A percentile compares a stretch with the other conserved stretches of the same genome.
Conservation (phyloP, 2,888 invertebrate genomes). For the Leptinotarsa peninsularis region DNA sequence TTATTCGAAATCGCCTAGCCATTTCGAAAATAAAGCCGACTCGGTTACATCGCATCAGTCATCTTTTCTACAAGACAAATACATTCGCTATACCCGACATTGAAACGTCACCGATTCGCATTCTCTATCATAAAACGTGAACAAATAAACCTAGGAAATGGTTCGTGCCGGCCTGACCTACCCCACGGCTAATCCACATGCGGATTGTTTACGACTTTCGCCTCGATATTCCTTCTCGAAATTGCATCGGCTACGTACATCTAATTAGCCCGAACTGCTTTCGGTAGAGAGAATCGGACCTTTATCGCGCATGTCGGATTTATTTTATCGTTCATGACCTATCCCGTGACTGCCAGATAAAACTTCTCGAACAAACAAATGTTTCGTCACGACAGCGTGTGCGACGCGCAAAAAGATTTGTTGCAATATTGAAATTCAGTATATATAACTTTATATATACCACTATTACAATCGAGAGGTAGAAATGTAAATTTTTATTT, state of each 20-base stretch:
- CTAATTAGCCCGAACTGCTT: neutral
- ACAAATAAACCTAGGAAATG: conserved; percentile 31
- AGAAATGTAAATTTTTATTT: neutral
- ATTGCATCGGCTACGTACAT: neutral
- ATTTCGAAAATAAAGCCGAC: neutral
- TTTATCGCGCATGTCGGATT: conserved; percentile 7
- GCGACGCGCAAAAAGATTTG: neutral
- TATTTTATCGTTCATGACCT: conserved; percentile 17
- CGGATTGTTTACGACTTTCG: conserved; percentile 38
- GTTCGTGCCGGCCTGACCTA: conserved; percentile 40
- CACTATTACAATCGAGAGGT: neutral
- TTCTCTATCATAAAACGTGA: conserved; percentile 15
- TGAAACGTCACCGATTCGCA: neutral
- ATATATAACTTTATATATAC: no score
- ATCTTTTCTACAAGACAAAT: neutral
- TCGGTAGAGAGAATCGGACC: neutral
- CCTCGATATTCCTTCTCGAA: conserved; percentile 7
- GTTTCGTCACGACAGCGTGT: neutral
- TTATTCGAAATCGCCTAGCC: neutral
- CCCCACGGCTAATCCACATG: conserved; percentile 39
- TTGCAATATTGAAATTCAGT: neutral
- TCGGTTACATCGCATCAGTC: neutral
- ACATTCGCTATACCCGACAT: conserved; percentile 2
- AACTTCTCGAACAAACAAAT: conserved; percentile 11
- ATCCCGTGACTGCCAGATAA: conserved; percentile 8